Base-by-base conservation (phyloP, 1,140 invertebrate species). In the Cherax destructor region DNA sequence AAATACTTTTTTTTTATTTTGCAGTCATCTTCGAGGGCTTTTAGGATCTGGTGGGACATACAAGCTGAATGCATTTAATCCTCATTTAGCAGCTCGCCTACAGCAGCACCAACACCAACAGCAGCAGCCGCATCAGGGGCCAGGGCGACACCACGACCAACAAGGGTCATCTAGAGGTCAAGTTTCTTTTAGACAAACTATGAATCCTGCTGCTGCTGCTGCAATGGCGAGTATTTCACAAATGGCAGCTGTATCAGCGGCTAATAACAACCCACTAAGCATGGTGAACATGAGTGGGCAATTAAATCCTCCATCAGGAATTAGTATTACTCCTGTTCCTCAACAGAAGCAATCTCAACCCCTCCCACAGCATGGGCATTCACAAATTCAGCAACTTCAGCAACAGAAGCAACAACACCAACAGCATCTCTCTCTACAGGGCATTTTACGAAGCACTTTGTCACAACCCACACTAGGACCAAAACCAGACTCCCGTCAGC, bases 281-380 rank as follows among this genome's bases (percentile, higher is more conserved):
- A 86, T 92, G 81, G 86, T 92, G 72, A 88, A 78, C 76, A 89
- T 92, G 65, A 76, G 80, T 41, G 86, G 83, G 76, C 86, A 89
- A 49, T 76, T 92, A 41, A 91, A 65, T 74, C 59, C 90, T 56
- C 90, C 90, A 9, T 86, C 90, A 47, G 90, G 90, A 49, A 91
- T 91, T 30, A 91, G 90, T 56, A 91, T 91, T 59, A 91, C 90
- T 24, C 90, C 92, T 24, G 92, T 85, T 52, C 89, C 91, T 49
- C 72, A 76, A 30, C 90, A 93, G 50, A 92, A 94, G 49, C 90
- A 92, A n/a, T 88, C 89, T 24, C 93, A 92, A 21, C 93, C 47
- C 13, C 86, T 30, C 30, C 92, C 91, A 21, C 80, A 86, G 65
- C 92, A 92, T 69, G 86, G 69, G 87, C 11, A 95, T 95, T 92